Evolutionary conservation across 1,140 invertebrate species (phyloP).

Genomic region (Vanessa tameamea): DNA sequence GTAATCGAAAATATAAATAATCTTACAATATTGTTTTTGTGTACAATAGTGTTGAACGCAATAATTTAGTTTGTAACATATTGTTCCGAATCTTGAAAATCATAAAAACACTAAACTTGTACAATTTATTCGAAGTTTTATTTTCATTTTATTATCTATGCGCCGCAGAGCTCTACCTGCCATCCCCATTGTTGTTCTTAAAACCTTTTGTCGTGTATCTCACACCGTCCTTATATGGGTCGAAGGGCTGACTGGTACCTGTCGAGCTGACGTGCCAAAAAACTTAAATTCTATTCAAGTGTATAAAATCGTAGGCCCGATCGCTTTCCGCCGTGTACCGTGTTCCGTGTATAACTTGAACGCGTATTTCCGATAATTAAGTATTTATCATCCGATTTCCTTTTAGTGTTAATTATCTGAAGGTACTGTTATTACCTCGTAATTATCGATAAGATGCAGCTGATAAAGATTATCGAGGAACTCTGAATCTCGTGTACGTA

Average conservation of each 20-base stretch:
- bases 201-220: conserved; percentile 31
- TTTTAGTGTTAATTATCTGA: background rate
- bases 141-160: conserved; percentile 1
- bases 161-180: conserved; percentile 20
- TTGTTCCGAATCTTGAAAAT: background rate
- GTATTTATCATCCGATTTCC: background rate
- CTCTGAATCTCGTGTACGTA: background rate
- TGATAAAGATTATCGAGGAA: background rate
- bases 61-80: background rate
- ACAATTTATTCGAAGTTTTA: conserved; percentile 14
- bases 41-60: background rate
- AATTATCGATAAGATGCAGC: conserved; percentile 1
- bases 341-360: background rate
- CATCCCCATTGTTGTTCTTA: conserved; percentile 23
- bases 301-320: background rate
- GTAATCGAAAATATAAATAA: too few relatives aligned
- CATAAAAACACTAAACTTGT: conserved; percentile 9
- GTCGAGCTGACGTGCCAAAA: conserved; percentile 27
- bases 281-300: conserved; percentile 32
- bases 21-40: background rate
- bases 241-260: conserved; percentile 33
- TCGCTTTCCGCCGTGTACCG: background rate
- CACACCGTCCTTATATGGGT: conserved; percentile 23
- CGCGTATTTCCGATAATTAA: background rate
- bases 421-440: background rate